Conservation (phyloP, 2,113 vertebrate species). For the Bombycilla garrulus region DNA sequence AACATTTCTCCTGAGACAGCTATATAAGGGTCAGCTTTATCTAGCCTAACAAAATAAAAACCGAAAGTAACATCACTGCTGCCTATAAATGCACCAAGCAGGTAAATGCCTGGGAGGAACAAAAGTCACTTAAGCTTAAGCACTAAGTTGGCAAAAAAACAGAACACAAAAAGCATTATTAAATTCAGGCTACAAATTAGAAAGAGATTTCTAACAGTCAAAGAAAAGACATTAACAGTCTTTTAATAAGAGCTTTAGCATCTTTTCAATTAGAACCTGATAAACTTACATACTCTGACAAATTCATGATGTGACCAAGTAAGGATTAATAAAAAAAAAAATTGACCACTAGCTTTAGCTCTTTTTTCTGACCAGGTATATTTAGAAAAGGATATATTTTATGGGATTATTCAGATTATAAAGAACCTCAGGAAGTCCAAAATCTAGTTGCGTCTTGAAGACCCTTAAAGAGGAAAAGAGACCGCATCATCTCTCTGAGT, state of each 20-base stretch:
- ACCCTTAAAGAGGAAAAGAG: background rate
- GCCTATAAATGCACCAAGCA: background rate
- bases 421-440: background rate
- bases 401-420: background rate
- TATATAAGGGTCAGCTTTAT: background rate
- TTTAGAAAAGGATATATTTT: background rate
- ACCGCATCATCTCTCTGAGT: background rate
- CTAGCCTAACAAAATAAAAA: background rate
- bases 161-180: background rate
- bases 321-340: background rate
- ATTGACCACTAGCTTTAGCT: background rate
- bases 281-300: background rate
- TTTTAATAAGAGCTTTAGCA: background rate
- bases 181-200: background rate
- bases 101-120: background rate
- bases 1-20: background rate
- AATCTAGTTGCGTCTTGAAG: background rate
- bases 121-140: background rate
- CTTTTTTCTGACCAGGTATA: background rate
- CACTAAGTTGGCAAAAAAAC: background rate
- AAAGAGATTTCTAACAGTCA: background rate
- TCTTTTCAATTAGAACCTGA: background rate
- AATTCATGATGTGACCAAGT: background rate
- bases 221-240: background rate
- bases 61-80: background rate